These are phyloP conservation scores for Microhierax caerulescens DNA, from an alignment of 2,797 vertebrate species.

Conservation along the genomic window DNA sequence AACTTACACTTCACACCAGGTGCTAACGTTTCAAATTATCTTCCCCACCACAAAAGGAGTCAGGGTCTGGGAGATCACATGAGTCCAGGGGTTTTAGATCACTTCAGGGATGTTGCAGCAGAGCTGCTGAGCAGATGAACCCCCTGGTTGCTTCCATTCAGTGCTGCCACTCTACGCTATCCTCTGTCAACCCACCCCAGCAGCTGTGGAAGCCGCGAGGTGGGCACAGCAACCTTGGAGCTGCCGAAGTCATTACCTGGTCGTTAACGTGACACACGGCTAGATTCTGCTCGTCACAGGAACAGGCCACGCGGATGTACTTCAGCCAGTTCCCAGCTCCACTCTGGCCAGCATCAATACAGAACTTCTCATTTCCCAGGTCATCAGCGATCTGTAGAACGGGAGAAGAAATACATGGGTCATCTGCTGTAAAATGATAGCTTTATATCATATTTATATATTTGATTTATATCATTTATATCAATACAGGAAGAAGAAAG, in stretches of 20 bases:
- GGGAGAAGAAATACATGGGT: background rate
- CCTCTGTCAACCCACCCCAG: background rate
- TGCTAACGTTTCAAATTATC: background rate
- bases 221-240: background rate
- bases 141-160: background rate
- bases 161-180: accelerated
- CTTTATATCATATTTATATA: too few species aligned
- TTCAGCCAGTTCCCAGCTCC: slow-evolving; percentile 90
- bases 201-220: accelerated
- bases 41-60: background rate
- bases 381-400: slow-evolving; percentile 85
- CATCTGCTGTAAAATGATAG: accelerated
- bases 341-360: slow-evolving; percentile 76
- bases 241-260: slow-evolving; percentile 78
- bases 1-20: background rate
- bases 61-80: background rate
- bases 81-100: background rate
- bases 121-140: background rate
- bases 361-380: slow-evolving; percentile 87
- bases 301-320: slow-evolving; percentile 87
- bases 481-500: accelerated
- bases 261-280: slow-evolving; percentile 87
- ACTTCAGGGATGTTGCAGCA: accelerated
- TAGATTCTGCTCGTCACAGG: slow-evolving; percentile 92
- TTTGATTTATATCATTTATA: too few species aligned